These are phyloP conservation scores for Chydorus sphaericus DNA, from an alignment of 2,888 invertebrate species.

Conservation along the genomic window DNA sequence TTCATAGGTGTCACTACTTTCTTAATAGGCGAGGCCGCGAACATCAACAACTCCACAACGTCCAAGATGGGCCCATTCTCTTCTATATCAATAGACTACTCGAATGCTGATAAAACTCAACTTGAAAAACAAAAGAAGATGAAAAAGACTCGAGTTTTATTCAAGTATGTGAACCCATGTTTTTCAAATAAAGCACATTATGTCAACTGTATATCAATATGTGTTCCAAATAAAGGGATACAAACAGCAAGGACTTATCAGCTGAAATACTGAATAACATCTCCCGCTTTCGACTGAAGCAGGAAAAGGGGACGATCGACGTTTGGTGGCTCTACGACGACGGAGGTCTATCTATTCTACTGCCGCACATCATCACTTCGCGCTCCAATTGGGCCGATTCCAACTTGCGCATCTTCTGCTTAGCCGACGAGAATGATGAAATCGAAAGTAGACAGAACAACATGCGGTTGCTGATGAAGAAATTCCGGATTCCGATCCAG, in stretches of 20 bases:
- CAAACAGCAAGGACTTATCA: conserved; percentile 16
- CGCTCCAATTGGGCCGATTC: conserved; percentile 61
- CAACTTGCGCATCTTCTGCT: conserved; percentile 64
- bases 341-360: conserved; percentile 51
- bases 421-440: conserved; percentile 61
- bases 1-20: no score
- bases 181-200: no score
- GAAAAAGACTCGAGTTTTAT: not conserved
- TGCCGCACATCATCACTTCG: conserved; percentile 71
- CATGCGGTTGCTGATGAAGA: conserved; percentile 87
- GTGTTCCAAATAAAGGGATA: not conserved
- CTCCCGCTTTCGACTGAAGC: conserved; percentile 18
- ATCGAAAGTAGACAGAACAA: conserved; percentile 71
- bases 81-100: no score
- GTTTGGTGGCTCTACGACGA: conserved; percentile 37
- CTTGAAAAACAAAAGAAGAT: no score
- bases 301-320: conserved; percentile 20
- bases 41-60: no score
- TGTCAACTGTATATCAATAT: no score
- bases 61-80: no score
- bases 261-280: conserved; percentile 18
- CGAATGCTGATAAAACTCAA: no score
- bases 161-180: not conserved
- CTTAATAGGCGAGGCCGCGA: no score
- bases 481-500: conserved; percentile 93